phyloP scores from a whole-genome alignment of 1,140 invertebrate genomes.

The Drosophila lowei region DNA sequence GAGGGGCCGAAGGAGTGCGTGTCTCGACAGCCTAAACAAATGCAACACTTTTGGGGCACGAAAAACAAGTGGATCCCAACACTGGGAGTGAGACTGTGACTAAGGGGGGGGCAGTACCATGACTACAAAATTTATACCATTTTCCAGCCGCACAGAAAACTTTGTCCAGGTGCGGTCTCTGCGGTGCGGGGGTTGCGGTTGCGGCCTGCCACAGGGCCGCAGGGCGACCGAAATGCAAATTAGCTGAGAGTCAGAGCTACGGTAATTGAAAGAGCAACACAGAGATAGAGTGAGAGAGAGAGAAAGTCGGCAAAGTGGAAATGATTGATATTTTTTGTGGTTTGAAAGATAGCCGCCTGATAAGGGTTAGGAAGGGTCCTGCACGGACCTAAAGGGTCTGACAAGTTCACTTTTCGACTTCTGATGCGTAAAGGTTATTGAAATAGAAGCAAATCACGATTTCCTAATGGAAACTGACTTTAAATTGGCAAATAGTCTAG shows the following conservation, averaged over 20 bases:
- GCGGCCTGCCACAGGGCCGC: constrained; percentile 22
- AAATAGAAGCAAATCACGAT: too few species aligned
- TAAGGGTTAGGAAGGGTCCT: constrained; percentile 27
- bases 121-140: constrained; percentile 73
- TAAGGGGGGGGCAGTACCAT: constrained; percentile 24
- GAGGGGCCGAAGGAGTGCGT: constrained; percentile 36
- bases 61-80: constrained; percentile 14
- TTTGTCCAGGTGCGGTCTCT: constrained; percentile 61
- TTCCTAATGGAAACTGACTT: too few species aligned
- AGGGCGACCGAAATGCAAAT: constrained; percentile 66
- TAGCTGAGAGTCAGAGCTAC: constrained; percentile 35
- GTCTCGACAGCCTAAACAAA: constrained; percentile 69
- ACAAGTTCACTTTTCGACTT: constrained; percentile 33
- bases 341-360: constrained; percentile 9
- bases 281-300: not conserved
- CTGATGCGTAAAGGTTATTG: not conserved
- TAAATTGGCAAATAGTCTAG: too few species aligned
- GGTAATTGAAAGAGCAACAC: constrained; percentile 31
- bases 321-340: constrained; percentile 50
- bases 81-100: too few species aligned
- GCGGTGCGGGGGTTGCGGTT: constrained; percentile 27
- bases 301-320: constrained; percentile 28
- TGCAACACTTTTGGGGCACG: constrained; percentile 68
- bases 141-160: constrained; percentile 33
- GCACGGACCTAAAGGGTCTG: constrained; percentile 23